Evolutionary conservation across 2,797 vertebrate genomes (phyloP), one percentile per base, ranked within the genome.

Genomic region (Etheostoma nigrum): DNA sequence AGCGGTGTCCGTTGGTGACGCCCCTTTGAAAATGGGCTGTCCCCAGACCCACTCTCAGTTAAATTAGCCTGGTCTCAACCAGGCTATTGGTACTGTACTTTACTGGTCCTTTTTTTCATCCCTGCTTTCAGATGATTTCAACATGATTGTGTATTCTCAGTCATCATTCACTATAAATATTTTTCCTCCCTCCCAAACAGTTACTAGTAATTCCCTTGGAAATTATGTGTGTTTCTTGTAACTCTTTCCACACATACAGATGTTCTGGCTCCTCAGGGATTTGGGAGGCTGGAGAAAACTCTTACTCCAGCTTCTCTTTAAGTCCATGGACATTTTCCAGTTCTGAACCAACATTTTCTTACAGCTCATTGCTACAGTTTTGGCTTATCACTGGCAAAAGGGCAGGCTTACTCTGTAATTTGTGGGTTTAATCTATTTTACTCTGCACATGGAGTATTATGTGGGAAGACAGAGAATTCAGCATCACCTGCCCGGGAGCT

Each of bases 401-500:
- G 57, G 76, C 57, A 64, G 45, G 55, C 52, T 64, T 62, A 59
- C 64, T 54, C 51, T 81, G 5, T 77, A 79, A 80, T 84, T 60
- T 80, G 23, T 69, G 67, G 65, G 64, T 78, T 85, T 73, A 76
- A 65, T 83, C 62, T 53, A 42, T 86, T 84, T 72, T 33, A 57
- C 65, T 74, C 45, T 66, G 64, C 72, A 67, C 60, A 68, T 74
- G 10, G 23, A 84, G 48, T 70, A 58, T 86, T 67, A 89, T 77
- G 78, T 54, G 18, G 55, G 47, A 52, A 84, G 84, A 87, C 76
- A 82, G 73, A 81, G 48, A 72, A 80, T 83, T 78, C 76, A 71
- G 62, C 85, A 45, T 90, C 91, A 90, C 78, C 82, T 87, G 86
- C 80, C 75, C 48, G 49, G 47, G 51, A 85, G 73, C 67, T 79